Base-by-base conservation (phyloP, 2,113 vertebrate species). In the Semnopithecus entellus region DNA sequence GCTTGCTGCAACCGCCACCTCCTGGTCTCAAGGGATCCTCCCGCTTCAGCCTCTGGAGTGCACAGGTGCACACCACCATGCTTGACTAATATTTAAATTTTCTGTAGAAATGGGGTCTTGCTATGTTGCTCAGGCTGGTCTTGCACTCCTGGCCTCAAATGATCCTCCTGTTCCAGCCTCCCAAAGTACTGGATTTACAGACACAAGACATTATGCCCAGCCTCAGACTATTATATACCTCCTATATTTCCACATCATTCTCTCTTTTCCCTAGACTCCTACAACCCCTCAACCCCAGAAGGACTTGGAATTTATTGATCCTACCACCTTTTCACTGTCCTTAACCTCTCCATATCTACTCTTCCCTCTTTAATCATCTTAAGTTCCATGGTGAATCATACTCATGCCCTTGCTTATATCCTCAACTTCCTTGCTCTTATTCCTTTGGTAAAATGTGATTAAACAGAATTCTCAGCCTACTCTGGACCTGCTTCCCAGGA, bases 181-280 rank as follows among this genome's bases (percentile, higher is more conserved):
- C 61, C 61, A 64, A 64, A 64, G 61, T 64, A 30, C 59, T 64
- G 61, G 61, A 12, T 64, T 64, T 64, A 32, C 27, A 14, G 27
- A 64, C 27, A 64, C 30, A 27, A 14, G 61, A 64, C 12, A 2
- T 27, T 64, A 64, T 64, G 61, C 27, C 61, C 61, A 64, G 27
- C 27, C 27, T 81, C 76, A 88, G 52, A 84, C 11, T 45, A 66
- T 80, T 70, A 80, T 79, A 73, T 0, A n/a, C 50, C 11, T 68
- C 45, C 20, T 76, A 16, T 75, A n/a, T 92, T 97, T 94, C 66
- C 16, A 91, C 45, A 70, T 88, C 6, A 45, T 76, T 95, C 16
- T 13, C 10, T 90, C 70, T 88, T 85, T n/a, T 73, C n/a, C 66
- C 59, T 70, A 18, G n/a, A 89, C 72, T 88, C 64, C 16, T 80